phyloP scores from a whole-genome alignment of 2,888 invertebrate species.

The Hypena proboscidalis region DNA sequence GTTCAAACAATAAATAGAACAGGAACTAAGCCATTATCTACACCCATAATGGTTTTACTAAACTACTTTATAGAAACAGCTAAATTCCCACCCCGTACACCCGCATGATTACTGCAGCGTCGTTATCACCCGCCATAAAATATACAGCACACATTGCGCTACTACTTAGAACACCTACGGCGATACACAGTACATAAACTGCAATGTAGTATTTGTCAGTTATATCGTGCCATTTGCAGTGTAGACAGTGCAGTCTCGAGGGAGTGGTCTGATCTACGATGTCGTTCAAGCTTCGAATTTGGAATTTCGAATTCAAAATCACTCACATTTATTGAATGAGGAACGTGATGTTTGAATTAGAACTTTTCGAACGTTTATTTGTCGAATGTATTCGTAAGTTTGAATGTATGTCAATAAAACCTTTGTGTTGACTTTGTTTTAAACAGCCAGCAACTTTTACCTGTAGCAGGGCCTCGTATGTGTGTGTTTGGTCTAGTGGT shows the following conservation, averaged over 20 bases:
- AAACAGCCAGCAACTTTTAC: no score
- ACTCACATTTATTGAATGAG: constrained; percentile 38
- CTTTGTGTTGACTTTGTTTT: no score
- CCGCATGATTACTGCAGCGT: constrained; percentile 7
- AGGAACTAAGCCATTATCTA: no score
- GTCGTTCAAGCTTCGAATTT: constrained; percentile 28
- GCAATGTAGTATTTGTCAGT: constrained; percentile 41
- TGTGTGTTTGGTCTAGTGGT: no score
- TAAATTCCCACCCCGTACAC: constrained; percentile 2
- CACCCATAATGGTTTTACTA: no score
- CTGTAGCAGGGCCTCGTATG: no score
- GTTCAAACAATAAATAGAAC: background rate
- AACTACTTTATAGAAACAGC: constrained; percentile 6
- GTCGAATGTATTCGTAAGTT: background rate
- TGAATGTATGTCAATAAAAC: no score
- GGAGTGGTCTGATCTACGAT: constrained; percentile 18
- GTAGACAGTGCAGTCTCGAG: constrained; percentile 33
- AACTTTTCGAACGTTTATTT: constrained; percentile 9
- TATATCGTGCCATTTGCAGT: constrained; percentile 40
- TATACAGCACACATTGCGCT: constrained; percentile 10
- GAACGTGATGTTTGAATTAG: constrained; percentile 19
- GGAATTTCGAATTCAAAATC: constrained; percentile 22
- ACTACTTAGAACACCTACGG: constrained; percentile 7
- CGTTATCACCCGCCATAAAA: constrained; percentile 9
- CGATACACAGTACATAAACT: constrained; percentile 21